Evolutionary conservation across 2,113 vertebrate genomes (phyloP), one percentile per base, ranked within the genome.

Genomic region (Echinops telfairi): DNA sequence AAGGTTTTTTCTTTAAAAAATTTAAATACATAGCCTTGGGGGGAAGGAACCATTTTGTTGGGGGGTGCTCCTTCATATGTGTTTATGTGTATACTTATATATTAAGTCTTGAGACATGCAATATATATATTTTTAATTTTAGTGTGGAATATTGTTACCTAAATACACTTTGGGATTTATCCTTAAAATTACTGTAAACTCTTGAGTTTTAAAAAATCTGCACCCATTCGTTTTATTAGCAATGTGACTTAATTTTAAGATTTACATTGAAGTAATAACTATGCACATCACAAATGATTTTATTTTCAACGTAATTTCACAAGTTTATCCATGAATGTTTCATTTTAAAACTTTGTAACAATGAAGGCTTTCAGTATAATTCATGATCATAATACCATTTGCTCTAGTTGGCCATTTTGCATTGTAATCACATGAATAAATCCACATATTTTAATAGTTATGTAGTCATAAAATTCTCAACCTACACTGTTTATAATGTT

Each of bases 381-480:
- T 80, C 25, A 77, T 40, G 23, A 76, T 90, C 14, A 66, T 89
- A n/a, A 70, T 86, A 14, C 83, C 60, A 40, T 58, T 78, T 57
- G 6, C 38, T 91, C 17, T 78, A 57, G 36, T 77, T 88, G 23
- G 4, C 6, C 19, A 78, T 15, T 91, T 92, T 43, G 20, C 29
- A 86, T 94, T 84, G 75, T 95, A 76, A 89, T 38, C n/a, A n/a
- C n/a, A 15, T 79, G 31, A 81, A 53, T 86, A 77, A 84, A 87
- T 53, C 73, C 27, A 66, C 62, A 66, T 23, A 66, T 71, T 95
- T 91, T 86, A 91, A 58, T 84, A 86, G 40, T 33, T 86, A 25
- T 66, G 0, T 80, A 17, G 31, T 75, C 87, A 29, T 70, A 9
- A 62, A 85, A 88, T 81, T 81, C 14, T 87, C 60, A 89, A 53